Evolutionary conservation across 2,797 vertebrate species (phyloP), one percentile per base, ranked within the genome.

Genomic region (Parambassis ranga): DNA sequence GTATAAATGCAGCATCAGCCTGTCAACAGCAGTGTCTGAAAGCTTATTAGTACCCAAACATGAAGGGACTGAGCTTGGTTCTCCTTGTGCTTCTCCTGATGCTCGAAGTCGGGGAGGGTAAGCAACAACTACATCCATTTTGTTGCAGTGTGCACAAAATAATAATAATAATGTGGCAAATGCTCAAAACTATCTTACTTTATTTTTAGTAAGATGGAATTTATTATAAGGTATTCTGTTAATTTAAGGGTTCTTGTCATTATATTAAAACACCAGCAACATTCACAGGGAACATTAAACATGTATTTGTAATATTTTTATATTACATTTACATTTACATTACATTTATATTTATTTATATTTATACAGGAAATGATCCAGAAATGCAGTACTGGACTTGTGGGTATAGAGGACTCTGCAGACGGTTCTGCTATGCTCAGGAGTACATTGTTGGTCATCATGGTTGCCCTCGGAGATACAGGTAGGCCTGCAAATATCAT

Each of bases 341-440:
- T 11, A 14, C 30, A 10, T n/a, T 50, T 2, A 30, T 59, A 51
- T 8, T 33, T n/a, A 9, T 35, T 10, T 31, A 15, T 59, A 32
- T 33, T 13, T 60, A 31, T 36, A 37, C 51, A 92, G 89, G 79
- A 18, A 61, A 82, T 24, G 85, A 91, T 43, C 63, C 71, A 19
- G 86, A 85, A 18, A 62, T 61, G 48, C 85, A 88, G 49, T 87
- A 90, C 33, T 77, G 85, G 89, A 87, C 80, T 3, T 90, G 92
- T 51, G 90, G 90, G 32, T 86, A 84, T 72, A 90, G 84, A 85
- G 90, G 91, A 89, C 87, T 87, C 84, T 93, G 92, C 86, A 89
- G 81, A 47, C 85, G 84, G 77, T 89, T 90, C 87, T 93, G 92
- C 65, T 86, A 90, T 72, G 69, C 90, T 46, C 89, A 92, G 22